Conservation (phyloP, 37 sponge, comb jelly and placozoan genomes). For the Beroe forskalii region DNA sequence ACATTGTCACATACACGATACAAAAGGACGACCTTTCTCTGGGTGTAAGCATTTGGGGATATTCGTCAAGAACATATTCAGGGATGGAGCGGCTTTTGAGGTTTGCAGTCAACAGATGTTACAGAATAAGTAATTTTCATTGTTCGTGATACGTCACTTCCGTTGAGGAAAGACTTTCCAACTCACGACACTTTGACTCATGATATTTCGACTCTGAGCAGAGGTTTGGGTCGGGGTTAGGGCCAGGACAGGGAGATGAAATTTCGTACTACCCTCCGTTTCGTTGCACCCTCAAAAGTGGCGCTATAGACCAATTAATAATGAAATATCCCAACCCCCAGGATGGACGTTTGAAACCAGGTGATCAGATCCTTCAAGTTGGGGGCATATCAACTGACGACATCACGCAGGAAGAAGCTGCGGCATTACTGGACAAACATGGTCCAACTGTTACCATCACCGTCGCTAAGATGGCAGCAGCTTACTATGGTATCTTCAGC, state of each 20-base stretch:
- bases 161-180: no score
- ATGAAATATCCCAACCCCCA: neutral
- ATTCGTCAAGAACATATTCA: slow-evolving; percentile 35
- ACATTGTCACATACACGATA: neutral
- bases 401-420: slow-evolving; percentile 29
- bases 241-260: no score
- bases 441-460: neutral
- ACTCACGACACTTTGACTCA: no score
- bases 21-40: neutral
- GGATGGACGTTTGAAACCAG: slow-evolving; percentile 35
- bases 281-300: no score
- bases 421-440: neutral
- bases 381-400: neutral
- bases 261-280: no score
- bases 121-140: no score
- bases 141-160: no score
- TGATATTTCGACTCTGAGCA: no score
- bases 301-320: no score
- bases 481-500: slow-evolving; percentile 41
- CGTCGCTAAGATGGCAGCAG: slow-evolving; percentile 44
- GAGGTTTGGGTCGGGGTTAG: no score
- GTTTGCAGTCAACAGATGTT: no score
- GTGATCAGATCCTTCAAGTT: slow-evolving; percentile 28
- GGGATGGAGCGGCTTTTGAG: slow-evolving; percentile 16
- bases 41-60: slow-evolving; percentile 30